Percentiles rank a stretch among this genome's conserved stretches.
Conservation (phyloP, 2,113 vertebrate species). For the Brachionichthys hirsutus region DNA sequence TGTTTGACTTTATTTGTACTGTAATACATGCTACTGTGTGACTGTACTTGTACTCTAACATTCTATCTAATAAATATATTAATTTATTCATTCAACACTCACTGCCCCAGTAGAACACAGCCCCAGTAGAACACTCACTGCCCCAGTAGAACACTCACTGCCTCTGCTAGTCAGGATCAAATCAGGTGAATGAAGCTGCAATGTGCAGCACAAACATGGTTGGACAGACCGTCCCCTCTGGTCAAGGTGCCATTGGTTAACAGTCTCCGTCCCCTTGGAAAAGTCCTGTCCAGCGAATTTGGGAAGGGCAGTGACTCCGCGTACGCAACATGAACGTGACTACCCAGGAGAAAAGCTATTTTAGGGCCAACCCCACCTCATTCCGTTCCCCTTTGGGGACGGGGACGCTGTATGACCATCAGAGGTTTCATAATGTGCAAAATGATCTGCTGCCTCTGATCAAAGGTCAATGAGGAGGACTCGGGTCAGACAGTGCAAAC, state of each 20-base stretch:
- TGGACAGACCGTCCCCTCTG: slow-evolving; percentile 21
- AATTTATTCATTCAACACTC: too few relatives aligned
- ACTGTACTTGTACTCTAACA: too few relatives aligned
- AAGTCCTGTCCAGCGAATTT: slow-evolving; percentile 55
- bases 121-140: too few relatives aligned
- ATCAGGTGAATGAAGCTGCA: slow-evolving; percentile 22
- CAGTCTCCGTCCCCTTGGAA: slow-evolving; percentile 35
- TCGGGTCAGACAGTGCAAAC: slow-evolving; percentile 35
- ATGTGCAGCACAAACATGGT: slow-evolving; percentile 1
- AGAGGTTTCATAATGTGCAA: slow-evolving; percentile 32
- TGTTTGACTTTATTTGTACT: too few relatives aligned
- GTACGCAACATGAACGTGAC: slow-evolving; percentile 51
- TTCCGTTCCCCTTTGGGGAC: neutral
- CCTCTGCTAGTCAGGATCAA: neutral
- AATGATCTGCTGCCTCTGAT: slow-evolving; percentile 27
- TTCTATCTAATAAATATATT: too few relatives aligned
- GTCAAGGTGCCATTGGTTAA: slow-evolving; percentile 58
- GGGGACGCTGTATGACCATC: slow-evolving; percentile 21
- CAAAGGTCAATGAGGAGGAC: slow-evolving; percentile 46
- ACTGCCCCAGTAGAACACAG: too few relatives aligned
- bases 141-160: too few relatives aligned
- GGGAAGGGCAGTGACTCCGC: slow-evolving; percentile 61
- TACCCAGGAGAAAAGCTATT: slow-evolving; percentile 60
- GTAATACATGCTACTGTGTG: too few relatives aligned
- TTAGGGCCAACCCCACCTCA: slow-evolving; percentile 11